phyloP scores from a whole-genome alignment of 2,113 vertebrate species.

The Murina feae region DNA sequence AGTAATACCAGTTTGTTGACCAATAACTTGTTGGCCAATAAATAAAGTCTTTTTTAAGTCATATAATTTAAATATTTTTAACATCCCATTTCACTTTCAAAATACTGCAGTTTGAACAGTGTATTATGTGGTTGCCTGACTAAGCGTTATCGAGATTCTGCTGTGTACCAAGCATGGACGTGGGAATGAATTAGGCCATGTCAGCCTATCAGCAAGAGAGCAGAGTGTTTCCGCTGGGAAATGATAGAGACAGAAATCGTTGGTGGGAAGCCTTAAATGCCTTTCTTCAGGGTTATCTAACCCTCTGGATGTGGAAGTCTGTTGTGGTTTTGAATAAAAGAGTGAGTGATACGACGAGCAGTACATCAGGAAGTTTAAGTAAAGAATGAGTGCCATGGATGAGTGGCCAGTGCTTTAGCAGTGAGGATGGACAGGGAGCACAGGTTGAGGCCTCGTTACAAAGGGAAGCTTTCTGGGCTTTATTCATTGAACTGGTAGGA shows the following conservation, averaged over 20 bases:
- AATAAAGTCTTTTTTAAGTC: background rate
- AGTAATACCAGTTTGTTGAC: background rate
- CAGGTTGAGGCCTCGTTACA: background rate
- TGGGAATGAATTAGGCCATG: background rate
- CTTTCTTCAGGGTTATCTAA: background rate
- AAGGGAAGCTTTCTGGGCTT: background rate
- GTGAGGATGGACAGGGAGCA: background rate
- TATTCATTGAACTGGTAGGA: background rate
- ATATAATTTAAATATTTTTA: background rate
- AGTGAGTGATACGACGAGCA: background rate
- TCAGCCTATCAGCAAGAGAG: background rate
- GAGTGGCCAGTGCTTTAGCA: background rate
- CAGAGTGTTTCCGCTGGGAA: background rate
- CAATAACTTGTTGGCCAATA: background rate
- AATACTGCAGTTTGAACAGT: background rate
- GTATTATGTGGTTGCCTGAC: background rate
- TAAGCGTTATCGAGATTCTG: background rate
- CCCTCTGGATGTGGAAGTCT: background rate
- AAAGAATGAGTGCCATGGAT: background rate
- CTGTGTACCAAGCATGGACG: background rate
- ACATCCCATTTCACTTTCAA: background rate
- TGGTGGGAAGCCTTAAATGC: background rate
- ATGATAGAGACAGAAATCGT: background rate
- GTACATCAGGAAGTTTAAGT: background rate
- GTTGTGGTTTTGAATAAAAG: slow-evolving; percentile 27